Evolutionary conservation across 2,888 invertebrate species (phyloP), one percentile per base, ranked within the genome.

Genomic region (Aethes cnicana): DNA sequence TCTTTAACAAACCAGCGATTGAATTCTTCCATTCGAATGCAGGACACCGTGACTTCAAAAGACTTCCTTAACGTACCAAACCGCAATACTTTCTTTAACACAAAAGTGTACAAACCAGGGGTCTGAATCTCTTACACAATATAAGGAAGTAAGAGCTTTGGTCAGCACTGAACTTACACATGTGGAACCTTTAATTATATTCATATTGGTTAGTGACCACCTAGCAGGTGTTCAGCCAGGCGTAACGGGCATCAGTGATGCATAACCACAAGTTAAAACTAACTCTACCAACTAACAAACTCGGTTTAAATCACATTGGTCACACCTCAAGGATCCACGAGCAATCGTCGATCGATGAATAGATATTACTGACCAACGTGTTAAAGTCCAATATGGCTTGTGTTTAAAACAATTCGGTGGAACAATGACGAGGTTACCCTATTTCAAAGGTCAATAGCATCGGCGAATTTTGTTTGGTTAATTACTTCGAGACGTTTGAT

Each of bases 121-220:
- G 9, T 20, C 42, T 21, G 8, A 11, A 1, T 2, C 2, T n/a
- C 18, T 3, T 8, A 7, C 14, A 25, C 23, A n/a, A 8, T 11
- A 3, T 5, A 48, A 5, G 1, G 5, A 7, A 12, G 14, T 1
- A 18, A 9, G 47, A 41, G 2, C 47, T 18, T 32, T 48, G 47
- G 47, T 32, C 39, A 23, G 30, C 21, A 46, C 17, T 14, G 11
- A 18, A 26, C 18, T 16, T 25, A 25, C 23, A 74, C 71, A 72
- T 68, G 66, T 70, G 71, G 66, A 66, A 77, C 70, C 78, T 80
- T 77, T 86, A 86, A 88, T 88, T 85, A 84, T 84, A 73, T 77
- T 85, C 76, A 73, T 86, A 86, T 85, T 82, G 83, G 83, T 84
- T 82, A 82, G 82, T 84, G 84, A 79, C 82, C 81, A 79, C 78